A percentile compares a stretch with the other conserved stretches of the same genome.
Evolutionary conservation across 2,113 vertebrate species (phyloP).

Genomic region (Romanogobio albipinnatus): DNA sequence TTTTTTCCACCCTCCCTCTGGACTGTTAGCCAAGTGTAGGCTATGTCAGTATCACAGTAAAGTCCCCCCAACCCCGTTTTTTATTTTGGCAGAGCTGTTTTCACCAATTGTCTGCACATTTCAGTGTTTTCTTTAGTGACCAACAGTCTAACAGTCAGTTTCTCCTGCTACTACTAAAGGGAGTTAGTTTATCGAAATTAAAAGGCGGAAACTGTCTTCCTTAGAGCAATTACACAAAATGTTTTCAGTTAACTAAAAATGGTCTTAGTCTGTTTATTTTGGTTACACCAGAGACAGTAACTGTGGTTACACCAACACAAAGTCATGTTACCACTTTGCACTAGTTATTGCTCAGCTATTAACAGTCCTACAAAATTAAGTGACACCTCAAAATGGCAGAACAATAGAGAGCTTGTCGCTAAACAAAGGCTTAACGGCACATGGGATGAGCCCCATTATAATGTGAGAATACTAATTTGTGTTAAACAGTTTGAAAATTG

Average conservation of each 20-base stretch:
- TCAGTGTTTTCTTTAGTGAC: background rate
- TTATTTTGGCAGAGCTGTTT: background rate
- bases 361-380: constrained; percentile 9
- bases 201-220: background rate
- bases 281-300: background rate
- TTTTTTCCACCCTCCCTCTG: background rate
- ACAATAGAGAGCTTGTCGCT: constrained; percentile 18
- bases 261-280: background rate
- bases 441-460: constrained; percentile 33
- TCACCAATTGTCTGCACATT: background rate
- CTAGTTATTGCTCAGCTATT: background rate
- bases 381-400: background rate
- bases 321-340: background rate
- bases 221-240: background rate
- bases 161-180: background rate
- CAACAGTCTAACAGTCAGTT: too few relatives aligned
- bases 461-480: constrained; percentile 34
- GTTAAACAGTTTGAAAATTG: constrained; percentile 1
- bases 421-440: constrained; percentile 21
- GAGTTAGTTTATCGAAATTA: background rate
- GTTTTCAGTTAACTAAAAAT: background rate
- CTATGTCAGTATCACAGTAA: background rate
- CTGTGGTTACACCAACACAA: background rate
- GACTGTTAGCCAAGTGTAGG: background rate
- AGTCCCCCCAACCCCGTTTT: background rate